These are phyloP conservation scores for Seriola dumerili DNA, from an alignment of 2,113 vertebrate species.

Conservation along the genomic window DNA sequence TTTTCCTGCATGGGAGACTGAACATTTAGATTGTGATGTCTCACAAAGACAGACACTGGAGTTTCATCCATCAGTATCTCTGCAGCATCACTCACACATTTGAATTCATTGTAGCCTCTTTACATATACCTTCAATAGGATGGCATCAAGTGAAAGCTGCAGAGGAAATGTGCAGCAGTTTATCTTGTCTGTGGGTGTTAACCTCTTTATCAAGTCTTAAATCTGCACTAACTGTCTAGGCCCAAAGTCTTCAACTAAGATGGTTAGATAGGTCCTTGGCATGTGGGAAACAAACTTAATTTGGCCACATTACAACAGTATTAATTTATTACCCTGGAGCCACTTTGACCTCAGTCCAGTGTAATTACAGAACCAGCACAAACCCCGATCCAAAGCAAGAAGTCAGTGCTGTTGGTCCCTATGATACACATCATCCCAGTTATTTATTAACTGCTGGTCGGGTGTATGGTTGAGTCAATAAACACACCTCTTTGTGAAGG, in stretches of 20 bases:
- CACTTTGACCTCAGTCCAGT: background rate
- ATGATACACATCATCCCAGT: constrained; percentile 12
- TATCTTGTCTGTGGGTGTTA: background rate
- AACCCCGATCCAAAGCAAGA: background rate
- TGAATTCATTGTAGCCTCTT: background rate
- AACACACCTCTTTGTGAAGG: constrained; percentile 38
- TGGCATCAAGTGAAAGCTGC: background rate
- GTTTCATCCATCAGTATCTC: background rate
- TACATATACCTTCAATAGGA: background rate
- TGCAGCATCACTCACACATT: background rate
- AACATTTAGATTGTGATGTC: background rate
- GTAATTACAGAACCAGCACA: background rate
- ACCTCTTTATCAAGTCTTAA: constrained; percentile 16
- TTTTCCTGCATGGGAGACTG: background rate
- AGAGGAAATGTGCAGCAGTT: background rate
- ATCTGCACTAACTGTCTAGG: background rate
- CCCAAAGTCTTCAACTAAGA: background rate
- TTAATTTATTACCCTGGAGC: background rate
- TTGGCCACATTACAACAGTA: background rate
- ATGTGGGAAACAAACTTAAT: background rate
- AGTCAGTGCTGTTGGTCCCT: background rate
- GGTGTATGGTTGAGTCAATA: constrained; percentile 45
- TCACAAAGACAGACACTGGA: background rate
- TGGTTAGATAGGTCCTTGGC: background rate
- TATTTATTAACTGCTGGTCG: constrained; percentile 62